These are phyloP conservation scores for Sitobion miscanthi DNA, from an alignment of 1,140 invertebrate genomes.

Conservation along the genomic window DNA sequence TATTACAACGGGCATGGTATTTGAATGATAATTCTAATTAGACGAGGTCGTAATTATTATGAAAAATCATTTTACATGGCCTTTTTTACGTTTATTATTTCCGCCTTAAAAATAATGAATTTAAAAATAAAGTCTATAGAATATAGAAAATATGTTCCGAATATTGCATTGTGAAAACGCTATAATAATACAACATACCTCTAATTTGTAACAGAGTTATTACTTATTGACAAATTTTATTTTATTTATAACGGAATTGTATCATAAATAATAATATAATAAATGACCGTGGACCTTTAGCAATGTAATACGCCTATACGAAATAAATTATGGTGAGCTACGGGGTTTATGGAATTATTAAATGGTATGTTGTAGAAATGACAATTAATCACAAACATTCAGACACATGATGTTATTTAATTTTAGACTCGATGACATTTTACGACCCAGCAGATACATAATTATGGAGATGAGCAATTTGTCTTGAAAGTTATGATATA, in stretches of 20 bases:
- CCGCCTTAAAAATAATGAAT: background rate
- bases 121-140: background rate
- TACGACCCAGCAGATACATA: background rate
- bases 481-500: background rate
- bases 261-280: background rate
- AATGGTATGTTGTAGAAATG: background rate
- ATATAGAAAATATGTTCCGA: background rate
- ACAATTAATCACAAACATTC: background rate
- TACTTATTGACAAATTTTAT: background rate
- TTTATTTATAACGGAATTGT: background rate
- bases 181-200: background rate
- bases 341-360: background rate
- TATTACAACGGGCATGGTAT: background rate
- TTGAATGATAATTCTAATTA: conserved; percentile 23
- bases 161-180: background rate
- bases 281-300: background rate
- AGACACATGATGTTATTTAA: background rate
- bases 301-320: background rate
- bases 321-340: background rate
- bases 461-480: background rate
- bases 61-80: background rate
- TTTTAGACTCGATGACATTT: background rate
- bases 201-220: background rate
- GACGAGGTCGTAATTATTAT: background rate
- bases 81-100: background rate